Conservation (phyloP, 2,888 invertebrate genomes). For the Lepidocyrtinus sp. region DNA sequence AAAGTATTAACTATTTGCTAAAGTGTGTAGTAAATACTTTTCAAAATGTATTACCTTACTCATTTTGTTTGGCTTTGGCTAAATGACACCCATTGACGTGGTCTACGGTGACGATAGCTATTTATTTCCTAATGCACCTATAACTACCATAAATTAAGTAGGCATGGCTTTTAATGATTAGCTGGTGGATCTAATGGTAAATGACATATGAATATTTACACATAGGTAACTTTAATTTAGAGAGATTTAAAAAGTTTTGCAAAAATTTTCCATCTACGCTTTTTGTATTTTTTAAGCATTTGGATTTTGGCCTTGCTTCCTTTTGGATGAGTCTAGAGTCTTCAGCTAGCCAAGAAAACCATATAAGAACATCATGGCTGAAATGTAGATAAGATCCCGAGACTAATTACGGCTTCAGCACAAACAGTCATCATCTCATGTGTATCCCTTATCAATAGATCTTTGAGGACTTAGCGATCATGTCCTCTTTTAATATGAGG, state of each 20-base stretch:
- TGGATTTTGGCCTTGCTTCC: neutral
- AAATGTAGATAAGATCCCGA: neutral
- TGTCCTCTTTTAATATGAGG: neutral
- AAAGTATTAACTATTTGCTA: too few relatives aligned
- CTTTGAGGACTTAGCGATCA: neutral
- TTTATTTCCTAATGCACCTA: too few relatives aligned
- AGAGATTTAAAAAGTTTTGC: neutral
- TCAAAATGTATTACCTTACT: too few relatives aligned
- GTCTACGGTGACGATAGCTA: neutral
- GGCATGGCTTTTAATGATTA: neutral
- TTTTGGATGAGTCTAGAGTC: neutral
- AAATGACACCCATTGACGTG: too few relatives aligned
- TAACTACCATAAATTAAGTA: neutral
- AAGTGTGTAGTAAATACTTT: too few relatives aligned
- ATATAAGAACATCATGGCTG: neutral
- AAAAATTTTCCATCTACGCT: neutral
- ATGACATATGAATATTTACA: neutral
- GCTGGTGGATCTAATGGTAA: neutral
- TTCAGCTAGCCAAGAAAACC: neutral
- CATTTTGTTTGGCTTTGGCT: too few relatives aligned
- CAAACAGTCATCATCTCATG: neutral
- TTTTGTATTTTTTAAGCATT: neutral
- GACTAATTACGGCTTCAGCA: neutral
- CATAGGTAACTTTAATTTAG: neutral
- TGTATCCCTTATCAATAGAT: neutral